Base-by-base conservation (phyloP, 2,113 vertebrate species). In the Microcebus lehilahytsara region DNA sequence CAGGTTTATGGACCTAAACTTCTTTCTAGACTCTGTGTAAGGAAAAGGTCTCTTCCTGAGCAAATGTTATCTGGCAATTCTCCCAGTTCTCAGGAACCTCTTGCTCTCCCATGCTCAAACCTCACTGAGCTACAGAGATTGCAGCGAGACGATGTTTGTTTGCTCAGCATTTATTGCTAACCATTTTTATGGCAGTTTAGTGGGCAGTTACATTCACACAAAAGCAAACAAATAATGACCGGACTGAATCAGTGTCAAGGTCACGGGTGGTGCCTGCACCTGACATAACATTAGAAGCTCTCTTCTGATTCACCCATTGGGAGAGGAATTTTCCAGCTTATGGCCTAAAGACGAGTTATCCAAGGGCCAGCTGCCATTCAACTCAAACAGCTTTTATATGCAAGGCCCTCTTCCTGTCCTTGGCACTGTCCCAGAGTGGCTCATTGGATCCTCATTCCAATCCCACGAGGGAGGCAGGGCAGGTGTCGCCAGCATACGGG, bases 201-300 rank as follows among this genome's bases (percentile, higher is more conserved):
- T 58, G 9, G 56, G 62, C n/a, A 86, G 60, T 56, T 92, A 81
- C 30, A 23, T 69, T 84, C 64, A 87, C 66, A 34, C 1, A 34
- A 32, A 95, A 93, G 34, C 67, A 89, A 80, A 78, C 88, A 96
- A 37, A 80, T 20, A 58, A 77, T 77, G 79, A 42, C 30, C 37
- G 34, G 34, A 34, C 40, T 0, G 8, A 75, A 27, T 62, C 37
- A 46, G 64, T 22, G 7, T 27, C 69, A n/a, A 86, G 91, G 81
- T 62, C 27, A 17, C 19, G 37, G n/a, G 6, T 56, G 49, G 6
- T 56, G 23, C 22, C 49, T 69, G 9, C 1, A 2, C 56, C 37
- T 37, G 40, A 74, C 16, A 0, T n/a, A 56, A 83, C 88, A 58
- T 19, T 3, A 85, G 87, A 75, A 34, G 3, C 32, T 42, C 30